Base-by-base conservation (phyloP, 2,888 invertebrate species). In the Zeuzera pyrina region DNA sequence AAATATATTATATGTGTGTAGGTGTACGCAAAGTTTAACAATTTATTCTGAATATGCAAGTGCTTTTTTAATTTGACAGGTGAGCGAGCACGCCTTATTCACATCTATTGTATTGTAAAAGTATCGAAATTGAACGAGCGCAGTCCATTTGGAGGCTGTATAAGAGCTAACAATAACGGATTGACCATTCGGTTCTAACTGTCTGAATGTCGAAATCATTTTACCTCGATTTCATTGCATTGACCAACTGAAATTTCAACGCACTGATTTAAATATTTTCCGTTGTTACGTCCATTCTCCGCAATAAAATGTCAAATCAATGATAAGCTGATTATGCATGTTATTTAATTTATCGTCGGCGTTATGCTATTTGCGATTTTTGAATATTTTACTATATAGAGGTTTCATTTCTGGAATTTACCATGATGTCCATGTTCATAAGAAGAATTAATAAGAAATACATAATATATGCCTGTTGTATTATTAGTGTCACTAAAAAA, bases 31-130 rank as follows among this genome's bases (percentile, higher is more conserved):
- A n/a, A n/a, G 38, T 56, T 50, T 47, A 47, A 43, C 39, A 57
- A 58, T 65, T 64, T 61, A 64, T 67, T 63, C 73, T 71, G 70
- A 69, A 76, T 69, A 67, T 72, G 68, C 66, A 67, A 69, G 72
- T 69, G 70, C 70, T 76, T 79, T 60, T 79, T 79, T 81, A 78
- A 83, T 83, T 81, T 81, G 72, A 72, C 74, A 81, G 77, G 73
- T 78, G 77, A 79, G 50, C 55, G 83, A 70, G 47, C 79, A 72
- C 78, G 76, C 78, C 81, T 79, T 77, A 64, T 73, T 68, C 61
- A 50, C 59, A 52, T 58, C 79, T 66, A 79, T 81, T 81, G 81
- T 81, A 65, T 76, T 69, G 72, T 65, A 58, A 78, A 74, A 78
- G 81, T 79, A 81, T 81, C 76, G 76, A 73, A 79, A 81, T 79